Conservation (phyloP, 2,113 vertebrate species). For the Elgaria multicarinata region DNA sequence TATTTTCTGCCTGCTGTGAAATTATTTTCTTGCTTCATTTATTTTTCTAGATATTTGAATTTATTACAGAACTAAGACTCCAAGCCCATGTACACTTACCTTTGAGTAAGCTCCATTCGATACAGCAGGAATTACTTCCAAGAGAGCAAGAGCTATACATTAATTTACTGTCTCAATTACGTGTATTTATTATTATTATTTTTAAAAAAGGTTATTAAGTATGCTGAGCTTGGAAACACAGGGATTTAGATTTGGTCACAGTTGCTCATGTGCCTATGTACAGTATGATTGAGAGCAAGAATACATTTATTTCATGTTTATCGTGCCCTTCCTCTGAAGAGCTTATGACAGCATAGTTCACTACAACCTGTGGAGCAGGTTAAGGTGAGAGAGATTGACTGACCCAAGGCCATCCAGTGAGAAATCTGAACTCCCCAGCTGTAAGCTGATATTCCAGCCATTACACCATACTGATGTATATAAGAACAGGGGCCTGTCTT, state of each 20-base stretch:
- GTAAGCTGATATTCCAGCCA: neutral
- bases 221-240: constrained; percentile 36
- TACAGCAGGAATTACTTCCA: neutral
- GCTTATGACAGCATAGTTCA: neutral
- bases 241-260: neutral
- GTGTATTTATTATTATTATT: no score
- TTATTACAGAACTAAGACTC: neutral
- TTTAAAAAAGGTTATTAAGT: constrained; percentile 42
- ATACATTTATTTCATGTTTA: neutral
- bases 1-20: constrained; percentile 55
- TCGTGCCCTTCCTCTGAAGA: neutral
- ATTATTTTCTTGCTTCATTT: constrained; percentile 57
- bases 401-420: neutral
- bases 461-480: neutral
- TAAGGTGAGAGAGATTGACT: neutral
- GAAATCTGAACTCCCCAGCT: neutral
- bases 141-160: neutral
- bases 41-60: constrained; percentile 48
- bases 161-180: neutral
- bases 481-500: no score
- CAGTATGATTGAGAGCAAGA: neutral
- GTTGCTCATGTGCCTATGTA: neutral
- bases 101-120: constrained; percentile 22
- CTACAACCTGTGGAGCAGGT: neutral
- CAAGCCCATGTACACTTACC: neutral